phyloP scores from a whole-genome alignment of 2,113 vertebrate species.

The Heliornis fulica region DNA sequence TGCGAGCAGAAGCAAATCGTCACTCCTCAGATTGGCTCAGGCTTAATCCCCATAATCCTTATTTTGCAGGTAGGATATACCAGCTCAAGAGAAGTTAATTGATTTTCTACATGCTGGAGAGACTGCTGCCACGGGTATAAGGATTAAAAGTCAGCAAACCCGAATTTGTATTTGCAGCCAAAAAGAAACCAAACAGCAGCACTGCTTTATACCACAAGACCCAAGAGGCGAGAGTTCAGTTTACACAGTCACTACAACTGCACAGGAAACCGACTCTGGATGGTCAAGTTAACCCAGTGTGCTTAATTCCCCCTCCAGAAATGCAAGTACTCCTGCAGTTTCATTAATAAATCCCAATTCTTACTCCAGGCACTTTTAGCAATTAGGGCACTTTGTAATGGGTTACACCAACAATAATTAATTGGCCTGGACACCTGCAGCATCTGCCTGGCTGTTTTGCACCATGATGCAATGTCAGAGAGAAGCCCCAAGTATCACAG shows the following conservation, averaged over 20 bases:
- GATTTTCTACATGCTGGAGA: neutral
- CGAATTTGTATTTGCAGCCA: neutral
- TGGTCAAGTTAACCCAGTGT: neutral
- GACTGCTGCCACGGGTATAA: neutral
- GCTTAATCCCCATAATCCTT: neutral
- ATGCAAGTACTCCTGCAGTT: neutral
- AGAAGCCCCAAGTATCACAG: neutral
- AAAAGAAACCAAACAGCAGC: neutral
- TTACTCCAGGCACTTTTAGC: constrained; percentile 17
- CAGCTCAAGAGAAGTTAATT: neutral
- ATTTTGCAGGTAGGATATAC: neutral
- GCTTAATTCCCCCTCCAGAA: neutral
- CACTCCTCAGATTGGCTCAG: accelerated
- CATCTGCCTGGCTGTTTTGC: neutral
- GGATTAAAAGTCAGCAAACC: neutral
- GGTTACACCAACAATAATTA: neutral
- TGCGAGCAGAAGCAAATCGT: constrained; percentile 33
- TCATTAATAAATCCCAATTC: constrained; percentile 46
- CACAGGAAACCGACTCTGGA: neutral
- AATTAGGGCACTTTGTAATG: neutral
- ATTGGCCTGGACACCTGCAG: neutral
- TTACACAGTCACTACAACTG: neutral
- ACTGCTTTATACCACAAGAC: neutral
- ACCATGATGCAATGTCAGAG: accelerated
- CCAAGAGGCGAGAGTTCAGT: neutral